Conservation (phyloP, 1,140 invertebrate species). For the Diploscapter pachys region DNA sequence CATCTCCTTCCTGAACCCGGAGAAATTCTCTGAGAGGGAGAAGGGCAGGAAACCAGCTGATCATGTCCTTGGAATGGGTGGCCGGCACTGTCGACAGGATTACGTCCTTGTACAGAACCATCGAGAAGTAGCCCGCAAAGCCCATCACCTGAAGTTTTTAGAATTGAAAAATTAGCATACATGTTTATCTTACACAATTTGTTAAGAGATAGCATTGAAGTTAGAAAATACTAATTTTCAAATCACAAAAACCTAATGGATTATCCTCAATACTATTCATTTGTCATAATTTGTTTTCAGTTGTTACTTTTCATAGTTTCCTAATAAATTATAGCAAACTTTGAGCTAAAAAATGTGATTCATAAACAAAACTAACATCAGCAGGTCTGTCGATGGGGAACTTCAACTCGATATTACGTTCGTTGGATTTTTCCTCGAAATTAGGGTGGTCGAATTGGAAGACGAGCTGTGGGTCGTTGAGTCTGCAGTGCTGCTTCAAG, state of each 20-base stretch:
- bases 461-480: constrained; percentile 25
- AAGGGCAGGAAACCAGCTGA: constrained; percentile 55
- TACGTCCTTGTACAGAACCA: constrained; percentile 45
- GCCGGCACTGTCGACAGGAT: constrained; percentile 41
- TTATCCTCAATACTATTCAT: too few relatives aligned
- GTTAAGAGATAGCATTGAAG: too few relatives aligned
- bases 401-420: constrained; percentile 13
- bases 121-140: constrained; percentile 53
- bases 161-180: background rate
- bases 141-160: constrained; percentile 44
- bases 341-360: background rate
- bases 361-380: constrained; percentile 12
- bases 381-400: constrained; percentile 16
- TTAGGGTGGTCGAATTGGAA: constrained; percentile 50
- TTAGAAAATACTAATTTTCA: too few relatives aligned
- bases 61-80: constrained; percentile 35
- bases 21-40: constrained; percentile 46
- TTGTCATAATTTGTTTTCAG: too few relatives aligned
- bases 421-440: constrained; percentile 18
- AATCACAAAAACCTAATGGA: too few relatives aligned
- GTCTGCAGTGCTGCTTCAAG: constrained; percentile 33
- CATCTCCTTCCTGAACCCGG: constrained; percentile 33
- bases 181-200: too few relatives aligned
- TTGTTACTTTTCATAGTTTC: too few relatives aligned
- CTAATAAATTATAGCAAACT: too few relatives aligned